These are phyloP conservation scores for Drosophila erecta DNA, from an alignment of 1,140 invertebrate genomes.

Conservation along the genomic window DNA sequence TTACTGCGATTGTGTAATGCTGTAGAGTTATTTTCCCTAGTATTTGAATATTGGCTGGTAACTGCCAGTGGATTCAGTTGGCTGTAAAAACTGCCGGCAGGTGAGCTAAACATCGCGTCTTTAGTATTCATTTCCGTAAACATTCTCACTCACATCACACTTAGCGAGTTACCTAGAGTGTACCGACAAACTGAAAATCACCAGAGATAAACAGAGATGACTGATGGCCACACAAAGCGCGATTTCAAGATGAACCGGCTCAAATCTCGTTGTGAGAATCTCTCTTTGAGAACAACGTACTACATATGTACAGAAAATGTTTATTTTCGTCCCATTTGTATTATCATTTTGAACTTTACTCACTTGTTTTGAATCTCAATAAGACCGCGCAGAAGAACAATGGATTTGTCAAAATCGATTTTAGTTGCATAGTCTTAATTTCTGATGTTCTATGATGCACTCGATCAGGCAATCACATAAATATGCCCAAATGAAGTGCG, in stretches of 20 bases:
- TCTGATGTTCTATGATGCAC: conserved; percentile 8
- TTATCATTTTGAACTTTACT: conserved; percentile 67
- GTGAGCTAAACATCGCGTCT: not conserved
- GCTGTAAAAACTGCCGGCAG: not conserved
- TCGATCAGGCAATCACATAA: conserved; percentile 5
- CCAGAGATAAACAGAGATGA: conserved; percentile 39
- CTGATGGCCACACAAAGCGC: conserved; percentile 11
- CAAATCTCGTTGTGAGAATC: conserved; percentile 53
- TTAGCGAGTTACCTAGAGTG: not conserved
- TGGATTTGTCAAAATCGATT: conserved; percentile 13
- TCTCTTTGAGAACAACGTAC: conserved; percentile 16
- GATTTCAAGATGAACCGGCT: conserved; percentile 54
- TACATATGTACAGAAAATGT: conserved; percentile 7
- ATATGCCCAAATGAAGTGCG: conserved; percentile 5
- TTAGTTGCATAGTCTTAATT: conserved; percentile 18
- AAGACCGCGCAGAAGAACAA: conserved; percentile 25
- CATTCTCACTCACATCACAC: not conserved
- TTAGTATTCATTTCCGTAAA: conserved; percentile 25
- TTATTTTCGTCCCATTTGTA: conserved; percentile 35
- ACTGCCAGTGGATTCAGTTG: not conserved
- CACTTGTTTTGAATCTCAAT: conserved; percentile 40
- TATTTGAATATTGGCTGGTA: not conserved
- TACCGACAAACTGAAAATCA: conserved; percentile 8
- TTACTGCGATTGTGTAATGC: not conserved
- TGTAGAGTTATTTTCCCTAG: not conserved